Base-by-base conservation (phyloP, 2,888 invertebrate species). In the Morpho deidamia region DNA sequence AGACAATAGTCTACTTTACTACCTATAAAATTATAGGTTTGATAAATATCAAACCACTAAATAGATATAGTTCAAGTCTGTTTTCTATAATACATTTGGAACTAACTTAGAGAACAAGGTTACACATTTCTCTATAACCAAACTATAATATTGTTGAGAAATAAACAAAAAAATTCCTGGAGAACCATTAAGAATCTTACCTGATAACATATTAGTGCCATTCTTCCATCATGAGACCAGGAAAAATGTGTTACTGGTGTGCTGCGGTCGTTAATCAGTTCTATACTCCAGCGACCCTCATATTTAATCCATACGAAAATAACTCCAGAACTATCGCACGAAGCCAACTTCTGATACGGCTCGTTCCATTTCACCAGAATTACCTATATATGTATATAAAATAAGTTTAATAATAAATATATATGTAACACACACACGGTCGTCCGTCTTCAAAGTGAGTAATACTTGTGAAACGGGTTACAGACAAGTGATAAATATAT, bases 281-380 rank as follows among this genome's bases (percentile, higher is more conserved):
- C 99, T 70, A 99, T 99, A 66, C 98, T 98, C 99, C 99, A 99
- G 43, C 99, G 93, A 41, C 98, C 99, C 78, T 99, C 99, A 84
- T 99, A 99, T 81, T 99, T 98, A 74, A 99, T 98, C 99, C 99
- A 99, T 32, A 99, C 99, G 84, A 99, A 99, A 76, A 99, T 99
- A 55, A 99, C 97, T 1, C 99, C 99, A 2, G 97, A 96, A 71
- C 96, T 96, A 91, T 99, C 99, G 85, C 99, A 99, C 7, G 98
- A 98, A 7, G 99, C 99, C 67, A 99, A 88, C 84, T 99, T 99
- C 88, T 98, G 98, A 81, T 98, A 99, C 0, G 98, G 97, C 79
- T 97, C 97, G 89, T 99, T 99, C 99, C 99, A 99, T 88, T 97
- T 96, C 37, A 99, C 99, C 55, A 99, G 90, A 65, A 96, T 96